Conservation (phyloP, 2,797 vertebrate species). For the Distichodus sexfasciatus region DNA sequence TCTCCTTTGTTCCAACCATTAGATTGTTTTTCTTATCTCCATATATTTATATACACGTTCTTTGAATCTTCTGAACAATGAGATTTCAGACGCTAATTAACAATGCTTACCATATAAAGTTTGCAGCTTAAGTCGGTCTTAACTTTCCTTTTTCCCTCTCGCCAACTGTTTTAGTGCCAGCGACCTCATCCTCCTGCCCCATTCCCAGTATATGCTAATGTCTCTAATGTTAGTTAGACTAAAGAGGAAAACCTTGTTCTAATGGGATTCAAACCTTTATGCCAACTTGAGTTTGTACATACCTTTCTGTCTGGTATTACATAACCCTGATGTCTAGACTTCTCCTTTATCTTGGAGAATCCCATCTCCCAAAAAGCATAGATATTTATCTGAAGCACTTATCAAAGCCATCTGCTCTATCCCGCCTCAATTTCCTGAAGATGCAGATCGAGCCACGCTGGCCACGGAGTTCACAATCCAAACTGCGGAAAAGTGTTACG, state of each 20-base stretch:
- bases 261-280: background rate
- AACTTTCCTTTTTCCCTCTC: too few species aligned
- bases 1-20: too few species aligned
- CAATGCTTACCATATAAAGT: too few species aligned
- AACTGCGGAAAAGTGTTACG: conserved; percentile 49
- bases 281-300: background rate
- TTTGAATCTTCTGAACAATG: too few species aligned
- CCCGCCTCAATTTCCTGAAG: background rate
- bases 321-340: too few species aligned
- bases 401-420: conserved; percentile 36
- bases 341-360: conserved; percentile 24
- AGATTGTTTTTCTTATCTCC: too few species aligned
- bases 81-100: too few species aligned
- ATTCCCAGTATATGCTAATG: too few species aligned
- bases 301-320: background rate
- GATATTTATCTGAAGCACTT: conserved; percentile 24
- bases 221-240: background rate
- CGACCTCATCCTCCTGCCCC: too few species aligned
- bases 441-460: background rate
- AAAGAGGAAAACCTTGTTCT: background rate
- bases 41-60: too few species aligned
- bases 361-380: conserved; percentile 25
- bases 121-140: too few species aligned
- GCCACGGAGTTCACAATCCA: conserved; percentile 13
- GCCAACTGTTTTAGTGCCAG: too few species aligned